These are phyloP conservation scores for Pelodiscus sinensis DNA, from an alignment of 2,113 vertebrate genomes.

Conservation along the genomic window DNA sequence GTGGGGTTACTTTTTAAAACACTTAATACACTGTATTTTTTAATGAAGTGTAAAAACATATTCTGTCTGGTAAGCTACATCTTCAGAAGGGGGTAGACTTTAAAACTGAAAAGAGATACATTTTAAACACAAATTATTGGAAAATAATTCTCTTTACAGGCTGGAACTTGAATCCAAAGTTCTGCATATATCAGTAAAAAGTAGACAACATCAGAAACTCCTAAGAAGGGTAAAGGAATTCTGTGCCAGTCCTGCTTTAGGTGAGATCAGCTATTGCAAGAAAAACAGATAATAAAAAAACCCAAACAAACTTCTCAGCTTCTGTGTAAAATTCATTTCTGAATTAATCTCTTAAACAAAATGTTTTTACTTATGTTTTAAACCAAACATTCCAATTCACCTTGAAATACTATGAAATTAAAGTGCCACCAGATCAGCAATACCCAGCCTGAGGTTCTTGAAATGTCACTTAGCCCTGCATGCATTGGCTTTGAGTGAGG, in stretches of 20 bases:
- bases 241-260: not conserved
- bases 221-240: not conserved
- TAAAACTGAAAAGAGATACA: not conserved
- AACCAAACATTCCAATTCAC: not conserved
- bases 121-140: constrained; percentile 12
- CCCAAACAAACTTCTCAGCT: not conserved
- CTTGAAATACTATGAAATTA: not conserved
- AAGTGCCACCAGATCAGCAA: not conserved
- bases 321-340: not conserved
- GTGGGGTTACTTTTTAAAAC: not conserved
- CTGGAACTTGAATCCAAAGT: not conserved
- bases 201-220: not conserved
- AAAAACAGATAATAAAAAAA: not conserved
- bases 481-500: not conserved
- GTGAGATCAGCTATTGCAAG: not conserved
- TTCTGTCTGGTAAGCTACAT: not conserved
- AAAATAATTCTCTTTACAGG: not conserved
- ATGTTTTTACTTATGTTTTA: not conserved
- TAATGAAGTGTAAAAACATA: not conserved
- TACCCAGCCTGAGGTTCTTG: not conserved
- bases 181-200: not conserved
- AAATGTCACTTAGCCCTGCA: not conserved
- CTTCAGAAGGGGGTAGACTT: not conserved
- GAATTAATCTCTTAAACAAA: not conserved
- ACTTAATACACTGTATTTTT: not conserved